Evolutionary conservation across 2,888 invertebrate species (phyloP).

Genomic region (Acrocyrtus sp.): DNA sequence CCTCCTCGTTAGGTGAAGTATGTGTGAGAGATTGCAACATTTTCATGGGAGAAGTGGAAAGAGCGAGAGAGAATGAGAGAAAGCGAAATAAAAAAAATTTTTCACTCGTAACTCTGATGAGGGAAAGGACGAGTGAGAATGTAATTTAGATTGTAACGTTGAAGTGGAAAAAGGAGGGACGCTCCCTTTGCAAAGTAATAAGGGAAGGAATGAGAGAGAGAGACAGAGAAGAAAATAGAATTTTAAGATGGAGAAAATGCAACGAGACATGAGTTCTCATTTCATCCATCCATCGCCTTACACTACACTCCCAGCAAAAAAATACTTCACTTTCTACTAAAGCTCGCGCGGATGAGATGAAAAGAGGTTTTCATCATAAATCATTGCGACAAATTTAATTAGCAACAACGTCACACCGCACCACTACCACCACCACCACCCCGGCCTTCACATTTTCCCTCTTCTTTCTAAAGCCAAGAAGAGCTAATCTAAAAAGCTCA

Average conservation of each 20-base stretch:
- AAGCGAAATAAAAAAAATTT: constrained; percentile 36
- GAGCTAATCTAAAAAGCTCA: constrained; percentile 49
- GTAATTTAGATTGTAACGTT: constrained; percentile 40
- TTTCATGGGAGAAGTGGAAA: neutral
- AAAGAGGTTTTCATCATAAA: constrained; percentile 60
- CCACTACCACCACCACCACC: constrained; percentile 5
- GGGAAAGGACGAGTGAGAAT: constrained; percentile 26
- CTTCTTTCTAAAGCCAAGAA: constrained; percentile 1
- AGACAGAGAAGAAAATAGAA: constrained; percentile 12
- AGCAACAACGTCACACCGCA: constrained; percentile 56
- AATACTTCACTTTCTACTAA: neutral
- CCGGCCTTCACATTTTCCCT: constrained; percentile 2
- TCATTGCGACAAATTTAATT: constrained; percentile 64
- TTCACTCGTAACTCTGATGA: constrained; percentile 14
- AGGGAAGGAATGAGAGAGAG: neutral
- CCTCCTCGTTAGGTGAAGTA: constrained; percentile 4
- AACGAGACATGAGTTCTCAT: constrained; percentile 30
- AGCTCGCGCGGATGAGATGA: constrained; percentile 50
- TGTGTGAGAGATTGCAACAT: neutral
- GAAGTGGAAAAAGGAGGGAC: constrained; percentile 20
- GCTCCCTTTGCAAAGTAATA: neutral
- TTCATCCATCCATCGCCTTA: constrained; percentile 46
- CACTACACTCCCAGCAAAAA: neutral
- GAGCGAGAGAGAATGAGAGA: constrained; percentile 8
- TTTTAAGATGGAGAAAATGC: constrained; percentile 31